Evolutionary conservation across 1,140 invertebrate genomes (phyloP).

Genomic region (Orchesella cincta): DNA sequence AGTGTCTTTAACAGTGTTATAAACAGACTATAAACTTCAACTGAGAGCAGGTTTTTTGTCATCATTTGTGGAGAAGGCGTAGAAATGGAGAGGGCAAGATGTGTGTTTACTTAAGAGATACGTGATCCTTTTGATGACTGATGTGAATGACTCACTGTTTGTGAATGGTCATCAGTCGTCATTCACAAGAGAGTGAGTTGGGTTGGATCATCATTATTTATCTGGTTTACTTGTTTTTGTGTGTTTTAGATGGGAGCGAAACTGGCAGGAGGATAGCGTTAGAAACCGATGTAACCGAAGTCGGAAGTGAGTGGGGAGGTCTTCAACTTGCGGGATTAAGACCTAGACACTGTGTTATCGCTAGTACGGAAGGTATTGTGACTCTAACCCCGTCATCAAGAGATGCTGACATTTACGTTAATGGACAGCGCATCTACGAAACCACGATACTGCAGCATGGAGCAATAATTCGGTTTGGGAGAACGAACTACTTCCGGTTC

Average conservation of each 20-base stretch:
- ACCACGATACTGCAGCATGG: slow-evolving; percentile 83
- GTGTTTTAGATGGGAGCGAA: slow-evolving; percentile 67
- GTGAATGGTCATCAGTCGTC: too few species aligned
- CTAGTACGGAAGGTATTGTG: slow-evolving; percentile 85
- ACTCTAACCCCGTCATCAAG: slow-evolving; percentile 89
- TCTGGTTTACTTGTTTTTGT: slow-evolving; percentile 17
- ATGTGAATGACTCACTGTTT: too few species aligned
- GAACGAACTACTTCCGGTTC: slow-evolving; percentile 89
- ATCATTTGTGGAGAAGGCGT: too few species aligned
- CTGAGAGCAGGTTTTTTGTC: too few species aligned
- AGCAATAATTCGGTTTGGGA: slow-evolving; percentile 82
- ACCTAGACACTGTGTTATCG: slow-evolving; percentile 86
- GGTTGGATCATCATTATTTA: too few species aligned
- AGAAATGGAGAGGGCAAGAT: too few species aligned
- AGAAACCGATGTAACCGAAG: slow-evolving; percentile 72
- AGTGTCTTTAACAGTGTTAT: too few species aligned
- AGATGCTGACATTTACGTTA: slow-evolving; percentile 90
- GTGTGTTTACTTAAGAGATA: too few species aligned
- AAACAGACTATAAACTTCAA: too few species aligned
- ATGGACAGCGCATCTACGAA: slow-evolving; percentile 86
- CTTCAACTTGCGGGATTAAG: slow-evolving; percentile 63
- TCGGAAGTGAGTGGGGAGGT: slow-evolving; percentile 65
- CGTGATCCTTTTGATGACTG: too few species aligned
- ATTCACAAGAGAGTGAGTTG: too few species aligned
- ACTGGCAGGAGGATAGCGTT: slow-evolving; percentile 62